Conservation (phyloP, 2,113 vertebrate genomes). For the Albula goreensis region DNA sequence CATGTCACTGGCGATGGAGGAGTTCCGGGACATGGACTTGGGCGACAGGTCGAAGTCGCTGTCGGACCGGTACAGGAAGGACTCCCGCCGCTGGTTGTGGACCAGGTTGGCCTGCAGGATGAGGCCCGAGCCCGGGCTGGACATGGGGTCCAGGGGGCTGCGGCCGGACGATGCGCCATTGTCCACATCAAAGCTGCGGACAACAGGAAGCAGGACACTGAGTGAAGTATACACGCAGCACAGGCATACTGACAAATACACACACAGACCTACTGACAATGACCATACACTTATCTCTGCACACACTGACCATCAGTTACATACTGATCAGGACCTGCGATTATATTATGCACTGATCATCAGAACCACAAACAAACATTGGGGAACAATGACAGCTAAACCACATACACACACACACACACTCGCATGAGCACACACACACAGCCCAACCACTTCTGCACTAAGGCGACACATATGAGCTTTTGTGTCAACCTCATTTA, state of each 20-base stretch:
- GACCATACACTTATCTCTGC: no score
- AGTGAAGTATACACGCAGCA: no score
- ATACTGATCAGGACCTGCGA: neutral
- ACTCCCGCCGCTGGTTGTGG: slow-evolving; percentile 96
- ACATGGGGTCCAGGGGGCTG: slow-evolving; percentile 98
- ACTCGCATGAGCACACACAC: no score
- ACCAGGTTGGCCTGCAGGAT: slow-evolving; percentile 98
- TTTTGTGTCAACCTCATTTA: neutral
- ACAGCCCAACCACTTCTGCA: neutral
- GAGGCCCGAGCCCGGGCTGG: slow-evolving; percentile 94
- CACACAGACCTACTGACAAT: no score
- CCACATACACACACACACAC: neutral
- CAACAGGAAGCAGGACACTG: slow-evolving; percentile 13
- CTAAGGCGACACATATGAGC: neutral
- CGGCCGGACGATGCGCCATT: slow-evolving; percentile 96
- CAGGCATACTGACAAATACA: no score
- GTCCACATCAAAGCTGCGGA: slow-evolving; percentile 94
- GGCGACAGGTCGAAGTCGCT: slow-evolving; percentile 98
- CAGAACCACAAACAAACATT: neutral
- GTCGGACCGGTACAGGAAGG: slow-evolving; percentile 96
- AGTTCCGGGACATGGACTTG: slow-evolving; percentile 98
- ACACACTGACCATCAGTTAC: no score
- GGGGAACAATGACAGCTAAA: neutral
- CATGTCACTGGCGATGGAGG: slow-evolving; percentile 99
- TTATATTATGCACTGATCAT: neutral